Percentiles rank a stretch among this genome's conserved stretches.
Conservation (phyloP, 2,888 invertebrate genomes). For the Ischnus inquisitorius region DNA sequence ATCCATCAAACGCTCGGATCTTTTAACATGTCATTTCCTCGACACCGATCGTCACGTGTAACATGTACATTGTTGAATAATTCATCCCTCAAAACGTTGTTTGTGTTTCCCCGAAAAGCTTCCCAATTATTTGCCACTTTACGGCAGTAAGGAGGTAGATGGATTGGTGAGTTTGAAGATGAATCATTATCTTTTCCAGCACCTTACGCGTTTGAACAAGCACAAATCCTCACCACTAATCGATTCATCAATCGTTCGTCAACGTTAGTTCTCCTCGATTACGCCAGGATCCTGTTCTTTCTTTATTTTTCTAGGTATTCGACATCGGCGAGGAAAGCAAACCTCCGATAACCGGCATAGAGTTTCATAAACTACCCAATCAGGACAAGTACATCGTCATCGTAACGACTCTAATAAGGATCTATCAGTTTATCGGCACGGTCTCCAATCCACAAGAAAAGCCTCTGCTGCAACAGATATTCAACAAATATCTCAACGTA, state of each 20-base stretch:
- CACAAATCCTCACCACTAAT: constrained; percentile 27
- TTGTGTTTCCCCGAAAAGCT: constrained; percentile 86
- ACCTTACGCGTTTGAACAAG: constrained; percentile 9
- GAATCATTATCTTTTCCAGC: constrained; percentile 36
- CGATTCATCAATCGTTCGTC: constrained; percentile 17
- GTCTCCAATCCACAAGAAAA: constrained; percentile 92
- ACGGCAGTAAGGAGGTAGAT: constrained; percentile 91
- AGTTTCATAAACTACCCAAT: constrained; percentile 91
- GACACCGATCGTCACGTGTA: constrained; percentile 6
- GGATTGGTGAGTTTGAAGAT: constrained; percentile 88
- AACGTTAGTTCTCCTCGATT: constrained; percentile 5
- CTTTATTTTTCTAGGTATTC: constrained; percentile 89
- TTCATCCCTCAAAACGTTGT: constrained; percentile 63
- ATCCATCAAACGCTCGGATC: neutral
- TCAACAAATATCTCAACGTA: constrained; percentile 91
- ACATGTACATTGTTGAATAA: constrained; percentile 43
- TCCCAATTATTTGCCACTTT: constrained; percentile 91
- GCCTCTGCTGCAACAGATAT: constrained; percentile 92
- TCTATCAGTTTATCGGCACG: constrained; percentile 95
- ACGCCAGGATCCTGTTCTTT: constrained; percentile 60
- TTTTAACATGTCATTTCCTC: too few species aligned
- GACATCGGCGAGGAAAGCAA: constrained; percentile 93
- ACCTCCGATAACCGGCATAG: constrained; percentile 94
- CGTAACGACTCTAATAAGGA: constrained; percentile 92
- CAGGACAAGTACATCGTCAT: constrained; percentile 93